phyloP scores from a whole-genome alignment of 2,113 vertebrate species.

The Megaceryle maxima region DNA sequence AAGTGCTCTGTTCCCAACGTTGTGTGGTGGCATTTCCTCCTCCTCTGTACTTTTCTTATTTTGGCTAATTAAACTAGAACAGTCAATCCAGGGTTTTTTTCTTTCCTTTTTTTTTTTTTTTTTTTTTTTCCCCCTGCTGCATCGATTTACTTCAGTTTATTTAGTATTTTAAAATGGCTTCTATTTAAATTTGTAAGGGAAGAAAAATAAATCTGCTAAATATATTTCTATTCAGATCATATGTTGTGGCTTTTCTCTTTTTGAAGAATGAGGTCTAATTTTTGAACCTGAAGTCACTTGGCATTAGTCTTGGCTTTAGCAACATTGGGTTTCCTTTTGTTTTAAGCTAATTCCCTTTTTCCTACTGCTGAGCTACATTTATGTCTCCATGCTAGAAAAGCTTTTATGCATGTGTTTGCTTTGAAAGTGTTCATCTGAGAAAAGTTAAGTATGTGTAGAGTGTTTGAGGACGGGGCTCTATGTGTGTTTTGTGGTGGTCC shows the following conservation, averaged over 20 bases:
- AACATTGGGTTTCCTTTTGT: constrained; percentile 51
- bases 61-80: constrained; percentile 15
- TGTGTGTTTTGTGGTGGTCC: neutral
- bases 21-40: neutral
- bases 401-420: neutral
- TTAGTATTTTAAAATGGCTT: constrained; percentile 31
- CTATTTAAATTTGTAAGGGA: constrained; percentile 54
- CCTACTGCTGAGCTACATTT: constrained; percentile 10
- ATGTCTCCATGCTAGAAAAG: neutral
- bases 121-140: neutral
- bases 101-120: neutral
- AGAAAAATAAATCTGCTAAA: constrained; percentile 54
- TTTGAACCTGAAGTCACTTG: constrained; percentile 59
- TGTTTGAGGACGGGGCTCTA: neutral
- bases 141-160: neutral
- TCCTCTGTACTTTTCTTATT: neutral
- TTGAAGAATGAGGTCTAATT: constrained; percentile 54
- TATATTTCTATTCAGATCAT: constrained; percentile 54
- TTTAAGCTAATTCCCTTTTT: constrained; percentile 47
- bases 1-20: neutral
- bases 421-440: neutral
- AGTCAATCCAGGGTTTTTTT: neutral
- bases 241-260: constrained; percentile 51
- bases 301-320: constrained; percentile 18
- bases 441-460: neutral